Evolutionary conservation across 2,888 invertebrate genomes (phyloP).

Genomic region (Plebejus anna): DNA sequence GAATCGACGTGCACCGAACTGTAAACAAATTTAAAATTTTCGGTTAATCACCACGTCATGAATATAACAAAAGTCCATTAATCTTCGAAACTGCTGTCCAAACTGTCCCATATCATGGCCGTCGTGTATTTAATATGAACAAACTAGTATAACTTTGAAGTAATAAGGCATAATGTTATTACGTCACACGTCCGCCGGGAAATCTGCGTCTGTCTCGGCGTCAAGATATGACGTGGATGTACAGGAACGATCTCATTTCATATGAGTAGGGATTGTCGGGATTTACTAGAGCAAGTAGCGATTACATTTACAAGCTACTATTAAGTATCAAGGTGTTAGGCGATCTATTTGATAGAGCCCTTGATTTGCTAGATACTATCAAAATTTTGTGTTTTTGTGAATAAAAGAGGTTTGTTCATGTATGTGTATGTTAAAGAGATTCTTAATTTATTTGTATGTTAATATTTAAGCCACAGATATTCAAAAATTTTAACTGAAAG

Average conservation of each 20-base stretch:
- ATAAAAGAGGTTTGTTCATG: too few relatives aligned
- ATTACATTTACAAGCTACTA: conserved; percentile 27
- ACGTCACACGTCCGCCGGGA: conserved; percentile 45
- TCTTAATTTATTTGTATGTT: too few relatives aligned
- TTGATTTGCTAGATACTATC: background rate
- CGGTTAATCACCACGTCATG: background rate
- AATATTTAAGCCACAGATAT: too few relatives aligned
- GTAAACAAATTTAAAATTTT: background rate
- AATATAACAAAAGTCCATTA: background rate
- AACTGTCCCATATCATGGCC: conserved; percentile 16
- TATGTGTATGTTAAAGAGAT: too few relatives aligned
- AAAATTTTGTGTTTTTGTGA: background rate
- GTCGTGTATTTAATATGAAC: conserved; percentile 18
- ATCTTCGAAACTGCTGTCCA: background rate
- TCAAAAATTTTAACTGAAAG: too few relatives aligned
- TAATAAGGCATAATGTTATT: conserved; percentile 44
- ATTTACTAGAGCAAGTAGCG: conserved; percentile 27
- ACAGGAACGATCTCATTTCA: conserved; percentile 28
- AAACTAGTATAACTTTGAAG: conserved; percentile 29
- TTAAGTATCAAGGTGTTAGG: background rate
- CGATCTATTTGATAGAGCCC: background rate
- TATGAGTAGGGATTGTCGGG: conserved; percentile 29
- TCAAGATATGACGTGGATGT: conserved; percentile 43
- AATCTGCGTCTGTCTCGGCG: conserved; percentile 45
- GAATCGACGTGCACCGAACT: background rate